Conservation (phyloP, 1,140 invertebrate species). For the Atta colombica region DNA sequence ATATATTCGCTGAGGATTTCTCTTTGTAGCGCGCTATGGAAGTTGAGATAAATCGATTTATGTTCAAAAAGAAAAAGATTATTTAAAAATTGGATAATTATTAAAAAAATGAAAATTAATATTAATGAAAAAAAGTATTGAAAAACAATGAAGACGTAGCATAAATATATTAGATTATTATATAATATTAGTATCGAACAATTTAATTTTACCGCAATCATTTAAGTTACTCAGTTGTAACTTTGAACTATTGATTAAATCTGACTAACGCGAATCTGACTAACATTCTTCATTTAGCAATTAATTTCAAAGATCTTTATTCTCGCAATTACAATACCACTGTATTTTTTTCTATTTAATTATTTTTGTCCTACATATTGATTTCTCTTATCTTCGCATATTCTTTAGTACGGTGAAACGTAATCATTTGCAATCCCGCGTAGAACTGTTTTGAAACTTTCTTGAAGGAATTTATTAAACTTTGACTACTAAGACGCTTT, state of each 20-base stretch:
- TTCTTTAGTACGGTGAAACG: slow-evolving; percentile 69
- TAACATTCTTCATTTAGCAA: slow-evolving; percentile 3
- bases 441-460: slow-evolving; percentile 84
- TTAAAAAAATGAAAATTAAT: neutral
- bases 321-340: neutral
- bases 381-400: slow-evolving; percentile 48
- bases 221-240: neutral
- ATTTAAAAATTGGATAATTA: neutral
- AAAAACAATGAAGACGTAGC: neutral
- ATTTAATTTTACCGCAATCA: neutral
- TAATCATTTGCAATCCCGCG: slow-evolving; percentile 83
- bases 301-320: neutral
- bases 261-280: neutral
- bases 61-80: neutral
- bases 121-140: neutral
- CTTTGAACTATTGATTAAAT: neutral
- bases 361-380: slow-evolving; percentile 32
- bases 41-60: neutral
- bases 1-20: slow-evolving; percentile 25
- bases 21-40: neutral
- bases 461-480: slow-evolving; percentile 85
- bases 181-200: slow-evolving; percentile 17
- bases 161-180: neutral
- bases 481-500: slow-evolving; percentile 84
- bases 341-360: slow-evolving; percentile 29